Conservation (phyloP, 1,140 invertebrate species). For the Drosophila malerkotliana region DNA sequence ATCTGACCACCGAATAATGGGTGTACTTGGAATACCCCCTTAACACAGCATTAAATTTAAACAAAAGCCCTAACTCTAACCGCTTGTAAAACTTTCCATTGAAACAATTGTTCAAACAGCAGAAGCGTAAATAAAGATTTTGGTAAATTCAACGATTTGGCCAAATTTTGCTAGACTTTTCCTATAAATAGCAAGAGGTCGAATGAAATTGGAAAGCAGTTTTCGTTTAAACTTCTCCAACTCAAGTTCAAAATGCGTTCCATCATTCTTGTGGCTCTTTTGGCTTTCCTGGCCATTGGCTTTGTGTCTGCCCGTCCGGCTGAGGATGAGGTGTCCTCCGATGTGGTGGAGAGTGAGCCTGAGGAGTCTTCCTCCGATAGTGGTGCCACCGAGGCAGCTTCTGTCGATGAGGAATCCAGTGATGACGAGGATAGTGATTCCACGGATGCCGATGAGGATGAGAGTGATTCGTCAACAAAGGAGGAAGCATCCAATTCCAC, state of each 20-base stretch:
- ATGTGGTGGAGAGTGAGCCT: neutral
- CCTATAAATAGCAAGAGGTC: constrained; percentile 13
- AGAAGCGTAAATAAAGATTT: constrained; percentile 32
- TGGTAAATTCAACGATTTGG: neutral
- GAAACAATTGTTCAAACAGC: constrained; percentile 37
- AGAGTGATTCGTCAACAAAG: neutral
- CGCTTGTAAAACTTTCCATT: constrained; percentile 38
- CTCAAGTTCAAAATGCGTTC: constrained; percentile 27
- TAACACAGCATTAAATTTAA: neutral
- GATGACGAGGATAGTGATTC: neutral
- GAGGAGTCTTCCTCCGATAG: neutral
- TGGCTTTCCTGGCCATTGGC: constrained; percentile 40
- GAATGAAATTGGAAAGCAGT: constrained; percentile 25
- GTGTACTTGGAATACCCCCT: neutral
- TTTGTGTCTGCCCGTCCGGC: constrained; percentile 32
- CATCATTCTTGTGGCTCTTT: constrained; percentile 28
- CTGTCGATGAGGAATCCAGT: neutral
- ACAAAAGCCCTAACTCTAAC: neutral
- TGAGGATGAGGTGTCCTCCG: constrained; percentile 16
- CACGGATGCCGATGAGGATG: neutral
- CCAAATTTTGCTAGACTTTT: constrained; percentile 10
- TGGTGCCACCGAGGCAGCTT: constrained; percentile 2
- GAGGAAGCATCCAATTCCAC: neutral
- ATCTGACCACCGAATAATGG: neutral
- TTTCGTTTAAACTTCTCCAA: constrained; percentile 10